Base-by-base conservation (phyloP, 2,888 invertebrate genomes). In the Yponomeuta sedellus region DNA sequence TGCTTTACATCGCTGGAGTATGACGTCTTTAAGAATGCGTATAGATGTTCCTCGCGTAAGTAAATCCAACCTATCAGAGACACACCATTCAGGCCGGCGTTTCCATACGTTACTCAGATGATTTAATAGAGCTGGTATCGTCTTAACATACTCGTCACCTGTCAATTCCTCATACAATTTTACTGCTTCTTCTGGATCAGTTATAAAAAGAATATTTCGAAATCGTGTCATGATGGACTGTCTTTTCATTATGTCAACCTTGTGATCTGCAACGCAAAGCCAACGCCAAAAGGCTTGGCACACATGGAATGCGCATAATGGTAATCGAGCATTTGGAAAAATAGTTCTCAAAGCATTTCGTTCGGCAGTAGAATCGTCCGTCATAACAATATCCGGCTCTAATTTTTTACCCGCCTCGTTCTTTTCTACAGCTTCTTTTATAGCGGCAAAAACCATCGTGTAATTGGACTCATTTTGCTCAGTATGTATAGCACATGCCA, bases 41-140 rank as follows among this genome's bases (percentile, higher is more conserved):
- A 73, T 72, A 19, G 72, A 71, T 40, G 71, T 70, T 66, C 70
- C 71, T 66, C 71, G 63, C 40, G 66, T 70, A 58, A 72, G 66
- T 64, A 69, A 65, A 66, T 67, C 66, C 64, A 62, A 61, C 61
- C 71, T 62, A 66, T 69, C 65, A 67, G 67, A 66, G 40, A 68
- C 56, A 62, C 67, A 70, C 71, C 71, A 69, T 64, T 71, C 70
- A 57, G 16, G 64, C 66, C 67, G 68, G 44, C 68, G 66, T 67
- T 68, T 67, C 67, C 66, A 69, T 66, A 69, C 67, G 64, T 67
- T 68, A 66, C 63, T 66, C 66, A 65, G 65, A 64, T 66, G 66
- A 64, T 67, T 66, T 16, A 61, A 25, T 28, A 63, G 40, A 40
- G 39, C 40, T 63, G 63, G 64, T 39, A 65, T 67, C 64, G 66